Percentiles rank a stretch among this genome's conserved stretches.
These are phyloP conservation scores for Danionella cerebrum DNA, from an alignment of 2,113 vertebrate species.

Conservation along the genomic window DNA sequence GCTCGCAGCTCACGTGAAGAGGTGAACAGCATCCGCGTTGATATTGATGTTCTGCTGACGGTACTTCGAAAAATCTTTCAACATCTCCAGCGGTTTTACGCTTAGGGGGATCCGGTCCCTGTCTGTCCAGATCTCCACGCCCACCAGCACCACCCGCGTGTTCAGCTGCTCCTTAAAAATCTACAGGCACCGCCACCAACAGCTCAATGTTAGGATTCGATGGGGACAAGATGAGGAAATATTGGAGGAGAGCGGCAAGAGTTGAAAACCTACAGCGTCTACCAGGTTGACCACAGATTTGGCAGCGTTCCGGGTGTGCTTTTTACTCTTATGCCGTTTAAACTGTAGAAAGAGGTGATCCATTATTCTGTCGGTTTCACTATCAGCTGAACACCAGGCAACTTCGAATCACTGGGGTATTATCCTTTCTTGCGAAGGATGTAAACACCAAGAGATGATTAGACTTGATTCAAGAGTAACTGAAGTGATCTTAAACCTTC, in stretches of 20 bases:
- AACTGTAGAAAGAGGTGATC: slow-evolving; percentile 62
- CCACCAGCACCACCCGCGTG: slow-evolving; percentile 91
- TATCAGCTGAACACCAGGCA: too few relatives aligned
- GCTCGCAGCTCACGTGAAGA: slow-evolving; percentile 83
- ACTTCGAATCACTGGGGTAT: too few relatives aligned
- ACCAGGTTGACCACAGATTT: slow-evolving; percentile 98
- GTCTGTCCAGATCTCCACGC: slow-evolving; percentile 93
- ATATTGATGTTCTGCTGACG: slow-evolving; percentile 84
- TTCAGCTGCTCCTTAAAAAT: slow-evolving; percentile 97
- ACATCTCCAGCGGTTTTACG: slow-evolving; percentile 82
- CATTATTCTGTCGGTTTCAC: too few relatives aligned
- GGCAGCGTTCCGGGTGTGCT: slow-evolving; percentile 84
- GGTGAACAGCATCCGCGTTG: slow-evolving; percentile 85
- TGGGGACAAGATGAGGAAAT: neutral
- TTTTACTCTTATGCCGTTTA: slow-evolving; percentile 76
- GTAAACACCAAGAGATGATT: too few relatives aligned
- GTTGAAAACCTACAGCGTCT: slow-evolving; percentile 81
- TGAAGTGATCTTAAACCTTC: too few relatives aligned
- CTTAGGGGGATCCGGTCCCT: slow-evolving; percentile 82
- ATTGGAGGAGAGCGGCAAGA: neutral
- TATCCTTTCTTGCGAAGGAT: too few relatives aligned
- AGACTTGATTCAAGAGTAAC: too few relatives aligned
- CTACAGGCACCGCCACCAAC: slow-evolving; percentile 58
- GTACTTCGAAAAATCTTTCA: slow-evolving; percentile 90
- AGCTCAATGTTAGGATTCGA: neutral